Evolutionary conservation across 2,888 invertebrate species (phyloP).

Genomic region (Aleiodes leptofemur): DNA sequence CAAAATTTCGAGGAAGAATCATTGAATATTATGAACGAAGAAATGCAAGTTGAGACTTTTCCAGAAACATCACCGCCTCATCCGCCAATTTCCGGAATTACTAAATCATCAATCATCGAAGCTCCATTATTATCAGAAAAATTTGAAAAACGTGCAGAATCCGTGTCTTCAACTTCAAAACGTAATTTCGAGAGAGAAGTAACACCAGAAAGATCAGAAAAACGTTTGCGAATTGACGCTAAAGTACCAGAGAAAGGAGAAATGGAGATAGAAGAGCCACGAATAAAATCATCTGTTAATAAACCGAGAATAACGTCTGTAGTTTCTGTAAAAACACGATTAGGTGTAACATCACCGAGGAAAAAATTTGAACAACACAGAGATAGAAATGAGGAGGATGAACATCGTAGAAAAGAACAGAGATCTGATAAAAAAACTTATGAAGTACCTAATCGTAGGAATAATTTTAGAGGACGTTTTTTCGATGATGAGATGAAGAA

Average conservation of each 20-base stretch:
- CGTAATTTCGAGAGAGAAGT: conserved; percentile 29
- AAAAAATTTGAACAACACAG: conserved; percentile 65
- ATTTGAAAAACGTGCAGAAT: background rate
- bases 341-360: conserved; percentile 62
- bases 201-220: conserved; percentile 25
- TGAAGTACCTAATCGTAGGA: conserved; percentile 55
- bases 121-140: background rate
- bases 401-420: conserved; percentile 53
- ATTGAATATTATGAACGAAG: background rate
- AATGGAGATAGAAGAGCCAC: conserved; percentile 53
- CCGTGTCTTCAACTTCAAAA: background rate
- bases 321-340: conserved; percentile 69
- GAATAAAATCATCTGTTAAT: conserved; percentile 66
- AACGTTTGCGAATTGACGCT: background rate
- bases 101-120: background rate
- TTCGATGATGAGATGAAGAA: conserved; percentile 51
- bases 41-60: background rate
- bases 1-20: background rate
- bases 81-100: background rate
- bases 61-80: background rate
- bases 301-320: conserved; percentile 71
- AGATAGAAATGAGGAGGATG: conserved; percentile 50
- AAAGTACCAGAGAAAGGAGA: conserved; percentile 53
- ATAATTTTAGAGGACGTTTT: conserved; percentile 51
- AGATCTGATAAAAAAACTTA: conserved; percentile 55